Evolutionary conservation across 2,888 invertebrate species (phyloP), one percentile per base, ranked within the genome.

Genomic region (Aleiodes leptofemur): DNA sequence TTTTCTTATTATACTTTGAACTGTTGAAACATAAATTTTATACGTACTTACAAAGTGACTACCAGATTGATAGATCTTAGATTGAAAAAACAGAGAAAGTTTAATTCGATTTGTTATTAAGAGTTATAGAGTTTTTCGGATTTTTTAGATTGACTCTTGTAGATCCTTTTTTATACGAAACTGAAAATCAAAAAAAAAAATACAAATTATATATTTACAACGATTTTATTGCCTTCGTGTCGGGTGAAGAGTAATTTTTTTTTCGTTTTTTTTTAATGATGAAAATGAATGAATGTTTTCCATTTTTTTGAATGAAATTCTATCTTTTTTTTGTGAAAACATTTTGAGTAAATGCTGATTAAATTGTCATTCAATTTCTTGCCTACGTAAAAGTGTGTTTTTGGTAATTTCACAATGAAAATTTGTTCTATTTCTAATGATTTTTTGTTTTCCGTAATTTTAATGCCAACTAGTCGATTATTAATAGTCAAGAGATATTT

Each of bases 391-490:
- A 69, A 43, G 59, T 59, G 57, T 70, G 57, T 34, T 29, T 71
- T 31, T 71, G 23, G 43, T 6, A 48, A 64, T 78, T 78, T 77
- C 78, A 77, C 77, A 74, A 43, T 66, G 29, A 76, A 78, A 74
- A 77, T 66, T 78, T 77, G 68, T 77, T 73, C 77, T 78, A 77
- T 72, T 79, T 77, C 78, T 31, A 43, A 7, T 43, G 14, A 64
- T 43, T 64, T 48, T 14, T 64, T 23, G 13, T 48, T 16, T 43
- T 14, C 8, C 23, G 16, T 48, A 76, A 73, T 72, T 71, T 78
- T 74, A 72, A 78, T 76, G 72, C 74, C 61, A 77, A 61, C 74
- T 74, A 74, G 74, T 74, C 74, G 69, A 51, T 69, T 78, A 73
- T 76, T 74, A 76, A 38, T 76, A 74, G 51, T 76, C 73, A 76